Evolutionary conservation across 2,888 invertebrate genomes (phyloP).

Genomic region (Protophormia terraenovae): DNA sequence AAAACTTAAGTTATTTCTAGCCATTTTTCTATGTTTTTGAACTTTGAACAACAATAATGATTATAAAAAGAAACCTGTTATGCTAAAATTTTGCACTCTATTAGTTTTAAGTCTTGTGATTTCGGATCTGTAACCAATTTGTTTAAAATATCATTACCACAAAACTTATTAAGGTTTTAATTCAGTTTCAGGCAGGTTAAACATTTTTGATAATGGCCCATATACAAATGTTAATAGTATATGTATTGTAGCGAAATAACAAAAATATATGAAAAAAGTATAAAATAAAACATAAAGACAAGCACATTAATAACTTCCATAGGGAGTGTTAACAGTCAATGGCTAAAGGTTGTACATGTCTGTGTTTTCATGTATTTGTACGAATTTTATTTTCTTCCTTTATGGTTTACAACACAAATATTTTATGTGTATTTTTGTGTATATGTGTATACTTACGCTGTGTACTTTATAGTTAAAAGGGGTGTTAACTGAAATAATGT

Average conservation of each 20-base stretch:
- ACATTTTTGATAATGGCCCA: too few relatives aligned
- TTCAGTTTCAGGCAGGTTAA: too few relatives aligned
- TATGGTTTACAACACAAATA: conserved; percentile 65
- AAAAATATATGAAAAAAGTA: not conserved
- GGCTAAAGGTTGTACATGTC: conserved; percentile 71
- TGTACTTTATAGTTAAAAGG: conserved; percentile 63
- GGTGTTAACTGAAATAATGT: conserved; percentile 50
- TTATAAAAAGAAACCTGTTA: too few relatives aligned
- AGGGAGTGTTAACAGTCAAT: conserved; percentile 78
- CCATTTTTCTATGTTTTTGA: too few relatives aligned
- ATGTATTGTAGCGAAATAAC: not conserved
- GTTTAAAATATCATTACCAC: too few relatives aligned
- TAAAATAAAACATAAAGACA: conserved; percentile 2
- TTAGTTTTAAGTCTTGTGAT: too few relatives aligned
- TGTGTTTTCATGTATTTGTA: conserved; percentile 3
- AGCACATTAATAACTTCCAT: conserved; percentile 76
- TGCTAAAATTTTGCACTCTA: too few relatives aligned
- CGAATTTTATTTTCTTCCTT: conserved; percentile 52
- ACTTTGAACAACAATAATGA: too few relatives aligned
- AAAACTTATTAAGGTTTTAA: too few relatives aligned
- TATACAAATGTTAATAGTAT: not conserved
- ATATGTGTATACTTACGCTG: not conserved
- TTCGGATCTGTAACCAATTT: too few relatives aligned
- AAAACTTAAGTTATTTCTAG: too few relatives aligned
- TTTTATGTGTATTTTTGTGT: not conserved